These are phyloP conservation scores for Habropoda laboriosa DNA, from an alignment of 1,140 invertebrate species.

Conservation along the genomic window DNA sequence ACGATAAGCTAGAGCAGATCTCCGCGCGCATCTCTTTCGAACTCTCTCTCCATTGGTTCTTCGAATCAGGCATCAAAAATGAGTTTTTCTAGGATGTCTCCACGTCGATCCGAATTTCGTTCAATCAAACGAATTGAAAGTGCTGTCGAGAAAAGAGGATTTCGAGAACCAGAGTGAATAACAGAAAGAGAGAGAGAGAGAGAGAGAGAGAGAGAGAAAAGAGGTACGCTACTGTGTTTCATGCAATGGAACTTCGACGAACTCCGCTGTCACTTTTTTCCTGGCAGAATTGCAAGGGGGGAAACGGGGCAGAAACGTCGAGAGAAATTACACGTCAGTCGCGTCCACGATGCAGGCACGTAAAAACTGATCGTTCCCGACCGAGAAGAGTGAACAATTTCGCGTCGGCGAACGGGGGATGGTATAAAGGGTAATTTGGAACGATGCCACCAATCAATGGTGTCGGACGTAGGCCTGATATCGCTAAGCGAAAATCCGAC, in stretches of 20 bases:
- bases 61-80: background rate
- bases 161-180: background rate
- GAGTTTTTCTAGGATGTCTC: background rate
- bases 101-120: constrained; percentile 37
- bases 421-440: constrained; percentile 76
- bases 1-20: background rate
- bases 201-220: background rate
- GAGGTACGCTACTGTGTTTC: constrained; percentile 17
- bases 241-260: constrained; percentile 19
- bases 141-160: constrained; percentile 2
- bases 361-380: constrained; percentile 33
- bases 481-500: constrained; percentile 72
- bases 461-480: constrained; percentile 68
- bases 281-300: background rate
- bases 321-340: constrained; percentile 50
- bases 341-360: constrained; percentile 4
- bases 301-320: constrained; percentile 2
- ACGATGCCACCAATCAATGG: constrained; percentile 77
- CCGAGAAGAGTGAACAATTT: constrained; percentile 27
- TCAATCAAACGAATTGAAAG: constrained; percentile 35
- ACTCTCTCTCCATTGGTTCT: background rate
- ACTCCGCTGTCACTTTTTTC: constrained; percentile 21
- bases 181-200: background rate
- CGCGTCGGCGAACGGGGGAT: constrained; percentile 20
- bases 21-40: background rate